Percentiles rank a stretch among this genome's conserved stretches.
Evolutionary conservation across 2,888 invertebrate species (phyloP).

Genomic region (Ochropleura leucogaster): DNA sequence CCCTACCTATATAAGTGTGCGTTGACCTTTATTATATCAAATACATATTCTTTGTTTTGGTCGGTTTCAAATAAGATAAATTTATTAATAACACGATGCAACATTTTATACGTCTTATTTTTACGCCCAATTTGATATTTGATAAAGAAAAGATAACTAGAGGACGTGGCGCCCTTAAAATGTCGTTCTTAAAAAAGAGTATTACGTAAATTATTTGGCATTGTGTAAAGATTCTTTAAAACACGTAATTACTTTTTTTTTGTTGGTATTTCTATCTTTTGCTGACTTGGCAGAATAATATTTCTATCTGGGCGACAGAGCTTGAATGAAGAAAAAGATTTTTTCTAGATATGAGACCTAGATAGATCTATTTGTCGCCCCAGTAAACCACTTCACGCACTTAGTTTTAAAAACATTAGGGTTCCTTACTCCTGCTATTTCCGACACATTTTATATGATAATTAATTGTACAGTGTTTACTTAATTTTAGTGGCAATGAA

Average conservation of each 20-base stretch:
- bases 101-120: slow-evolving; percentile 8
- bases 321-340: too few species aligned
- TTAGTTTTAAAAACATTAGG: background rate
- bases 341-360: too few species aligned
- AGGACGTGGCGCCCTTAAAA: slow-evolving; percentile 50
- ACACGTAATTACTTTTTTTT: slow-evolving; percentile 26
- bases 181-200: slow-evolving; percentile 42
- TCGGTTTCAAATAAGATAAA: background rate
- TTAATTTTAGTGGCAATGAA: slow-evolving; percentile 2
- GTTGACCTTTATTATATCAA: background rate
- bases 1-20: background rate
- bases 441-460: background rate
- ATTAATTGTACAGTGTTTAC: too few species aligned
- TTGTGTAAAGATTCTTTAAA: slow-evolving; percentile 21
- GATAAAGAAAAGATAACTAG: slow-evolving; percentile 46
- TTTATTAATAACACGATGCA: slow-evolving; percentile 7
- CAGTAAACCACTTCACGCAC: too few species aligned
- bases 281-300: background rate
- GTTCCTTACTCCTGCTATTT: background rate
- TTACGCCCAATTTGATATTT: slow-evolving; percentile 37
- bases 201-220: slow-evolving; percentile 55
- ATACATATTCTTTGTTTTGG: slow-evolving; percentile 14
- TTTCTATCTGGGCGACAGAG: too few species aligned
- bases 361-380: too few species aligned
- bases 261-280: background rate